phyloP scores from a whole-genome alignment of 2,113 vertebrate species.

The Dasyprocta punctata region DNA sequence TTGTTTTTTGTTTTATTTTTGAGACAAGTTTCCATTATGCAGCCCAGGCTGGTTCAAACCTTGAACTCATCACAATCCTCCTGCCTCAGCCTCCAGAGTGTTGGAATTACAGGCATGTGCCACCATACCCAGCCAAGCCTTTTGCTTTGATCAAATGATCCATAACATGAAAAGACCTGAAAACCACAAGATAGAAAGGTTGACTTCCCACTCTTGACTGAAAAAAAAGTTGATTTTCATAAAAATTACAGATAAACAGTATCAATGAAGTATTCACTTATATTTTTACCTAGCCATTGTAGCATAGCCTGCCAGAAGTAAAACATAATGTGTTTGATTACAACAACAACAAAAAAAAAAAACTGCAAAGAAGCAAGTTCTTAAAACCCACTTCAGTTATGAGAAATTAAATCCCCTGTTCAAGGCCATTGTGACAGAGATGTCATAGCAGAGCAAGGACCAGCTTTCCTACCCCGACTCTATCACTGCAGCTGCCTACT shows the following conservation, averaged over 20 bases:
- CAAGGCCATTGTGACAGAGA: background rate
- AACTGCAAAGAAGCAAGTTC: background rate
- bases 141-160: slow-evolving; percentile 11
- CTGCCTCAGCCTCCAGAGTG: background rate
- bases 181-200: background rate
- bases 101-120: background rate
- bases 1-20: background rate
- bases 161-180: background rate
- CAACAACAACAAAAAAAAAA: background rate
- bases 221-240: background rate
- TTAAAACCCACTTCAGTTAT: background rate
- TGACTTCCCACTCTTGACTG: background rate
- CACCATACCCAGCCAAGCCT: background rate
- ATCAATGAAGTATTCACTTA: background rate
- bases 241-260: background rate
- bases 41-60: background rate
- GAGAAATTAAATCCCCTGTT: background rate
- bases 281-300: background rate
- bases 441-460: background rate
- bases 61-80: background rate
- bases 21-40: background rate
- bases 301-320: background rate
- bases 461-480: background rate
- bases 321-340: background rate
- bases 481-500: background rate